These are phyloP conservation scores for Nephotettix cincticeps DNA, from an alignment of 1,140 invertebrate species.

Conservation along the genomic window DNA sequence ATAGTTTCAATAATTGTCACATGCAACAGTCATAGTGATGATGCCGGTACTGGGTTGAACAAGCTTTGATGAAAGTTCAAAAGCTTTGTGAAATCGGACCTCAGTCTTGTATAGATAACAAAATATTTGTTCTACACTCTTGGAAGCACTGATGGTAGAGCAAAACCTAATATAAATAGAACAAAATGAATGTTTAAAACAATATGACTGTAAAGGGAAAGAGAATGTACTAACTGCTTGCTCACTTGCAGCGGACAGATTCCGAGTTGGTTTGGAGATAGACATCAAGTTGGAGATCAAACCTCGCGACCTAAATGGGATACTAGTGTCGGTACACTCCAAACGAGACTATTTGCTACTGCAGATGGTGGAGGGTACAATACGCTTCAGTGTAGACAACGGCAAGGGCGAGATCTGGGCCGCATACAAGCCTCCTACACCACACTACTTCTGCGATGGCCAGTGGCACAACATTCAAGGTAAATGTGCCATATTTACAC, in stretches of 20 bases:
- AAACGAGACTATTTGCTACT: conserved; percentile 79
- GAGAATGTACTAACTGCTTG: background rate
- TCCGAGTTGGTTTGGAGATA: conserved; percentile 73
- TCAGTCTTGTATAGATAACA: too few relatives aligned
- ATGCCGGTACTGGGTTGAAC: too few relatives aligned
- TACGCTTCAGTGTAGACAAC: conserved; percentile 83
- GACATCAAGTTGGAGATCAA: conserved; percentile 86
- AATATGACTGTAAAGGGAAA: conserved; percentile 47
- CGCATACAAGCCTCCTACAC: conserved; percentile 65
- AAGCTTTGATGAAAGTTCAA: too few relatives aligned
- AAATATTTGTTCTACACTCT: too few relatives aligned
- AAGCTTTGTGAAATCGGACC: too few relatives aligned
- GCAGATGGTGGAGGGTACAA: conserved; percentile 82
- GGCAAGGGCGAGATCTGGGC: conserved; percentile 77
- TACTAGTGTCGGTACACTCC: conserved; percentile 77
- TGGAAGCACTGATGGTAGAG: too few relatives aligned
- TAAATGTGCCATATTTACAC: too few relatives aligned
- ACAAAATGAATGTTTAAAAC: too few relatives aligned
- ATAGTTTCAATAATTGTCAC: too few relatives aligned
- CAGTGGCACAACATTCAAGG: conserved; percentile 89
- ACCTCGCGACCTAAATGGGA: conserved; percentile 77
- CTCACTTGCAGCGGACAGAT: conserved; percentile 61
- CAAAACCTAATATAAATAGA: too few relatives aligned
- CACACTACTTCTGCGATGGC: conserved; percentile 81
- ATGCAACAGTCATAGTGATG: too few relatives aligned